These are phyloP conservation scores for Hyposmocoma kahamanoa DNA, from an alignment of 1,140 invertebrate genomes.

Conservation along the genomic window DNA sequence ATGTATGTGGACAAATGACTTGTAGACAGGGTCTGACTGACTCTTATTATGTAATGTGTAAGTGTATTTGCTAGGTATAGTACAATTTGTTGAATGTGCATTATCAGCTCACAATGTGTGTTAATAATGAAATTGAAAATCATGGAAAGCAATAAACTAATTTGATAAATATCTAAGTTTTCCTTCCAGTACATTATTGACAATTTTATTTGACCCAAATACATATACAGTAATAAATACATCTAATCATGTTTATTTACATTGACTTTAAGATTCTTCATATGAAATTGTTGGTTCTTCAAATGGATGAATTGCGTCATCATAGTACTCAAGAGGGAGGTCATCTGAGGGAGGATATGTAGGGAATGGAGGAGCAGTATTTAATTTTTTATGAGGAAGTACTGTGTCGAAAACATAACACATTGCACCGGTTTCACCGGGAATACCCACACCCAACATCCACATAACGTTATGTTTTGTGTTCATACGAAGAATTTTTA, in stretches of 20 bases:
- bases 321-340: slow-evolving; percentile 81
- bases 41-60: too few relatives aligned
- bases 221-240: too few relatives aligned
- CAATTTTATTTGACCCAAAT: too few relatives aligned
- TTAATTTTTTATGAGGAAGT: slow-evolving; percentile 76
- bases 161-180: too few relatives aligned
- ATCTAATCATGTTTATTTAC: too few relatives aligned
- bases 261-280: slow-evolving; percentile 69
- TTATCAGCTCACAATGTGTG: too few relatives aligned
- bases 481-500: slow-evolving; percentile 93
- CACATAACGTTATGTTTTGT: slow-evolving; percentile 95
- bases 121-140: background rate
- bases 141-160: background rate
- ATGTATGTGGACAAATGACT: too few relatives aligned
- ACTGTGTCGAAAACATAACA: slow-evolving; percentile 89
- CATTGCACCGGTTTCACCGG: slow-evolving; percentile 87
- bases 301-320: slow-evolving; percentile 82
- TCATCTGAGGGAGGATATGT: slow-evolving; percentile 80
- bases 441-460: slow-evolving; percentile 85
- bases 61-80: too few relatives aligned
- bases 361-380: slow-evolving; percentile 84
- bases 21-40: too few relatives aligned
- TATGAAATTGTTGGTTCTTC: slow-evolving; percentile 79
- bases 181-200: too few relatives aligned
- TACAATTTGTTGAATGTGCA: too few relatives aligned